These are phyloP conservation scores for Xyliphius kryptos DNA, from an alignment of 2,113 vertebrate genomes.

Conservation along the genomic window DNA sequence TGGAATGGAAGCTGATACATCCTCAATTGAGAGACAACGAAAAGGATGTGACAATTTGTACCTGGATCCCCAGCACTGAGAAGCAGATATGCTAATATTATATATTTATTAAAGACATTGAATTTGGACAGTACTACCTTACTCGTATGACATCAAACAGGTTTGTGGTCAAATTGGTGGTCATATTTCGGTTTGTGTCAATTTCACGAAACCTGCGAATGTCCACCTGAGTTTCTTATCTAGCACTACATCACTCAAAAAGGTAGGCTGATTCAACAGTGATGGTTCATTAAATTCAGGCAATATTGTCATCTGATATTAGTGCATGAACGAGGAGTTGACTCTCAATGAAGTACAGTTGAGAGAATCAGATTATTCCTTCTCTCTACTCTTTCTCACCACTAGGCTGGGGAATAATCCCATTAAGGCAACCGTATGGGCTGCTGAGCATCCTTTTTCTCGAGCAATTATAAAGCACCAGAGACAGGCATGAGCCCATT, in stretches of 20 bases:
- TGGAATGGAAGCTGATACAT: no score
- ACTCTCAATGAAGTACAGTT: conserved; percentile 54
- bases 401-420: conserved; percentile 77
- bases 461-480: conserved; percentile 89
- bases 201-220: no score
- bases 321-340: conserved; percentile 18
- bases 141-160: no score
- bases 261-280: not conserved
- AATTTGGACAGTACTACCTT: no score
- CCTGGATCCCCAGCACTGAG: no score
- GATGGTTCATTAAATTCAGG: not conserved
- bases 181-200: no score
- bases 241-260: not conserved
- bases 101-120: no score
- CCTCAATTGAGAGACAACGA: no score
- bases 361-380: conserved; percentile 60
- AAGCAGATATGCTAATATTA: no score
- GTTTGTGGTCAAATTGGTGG: no score
- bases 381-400: conserved; percentile 63
- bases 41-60: no score
- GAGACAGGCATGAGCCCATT: conserved; percentile 77
- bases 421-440: conserved; percentile 87
- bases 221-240: no score
- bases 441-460: conserved; percentile 84
- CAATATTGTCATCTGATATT: conserved; percentile 16